A percentile compares a stretch with the other conserved stretches of the same genome.
These are phyloP conservation scores for Ciona savignyi DNA, from an alignment of 23 tunicate species.

Conservation along the genomic window DNA sequence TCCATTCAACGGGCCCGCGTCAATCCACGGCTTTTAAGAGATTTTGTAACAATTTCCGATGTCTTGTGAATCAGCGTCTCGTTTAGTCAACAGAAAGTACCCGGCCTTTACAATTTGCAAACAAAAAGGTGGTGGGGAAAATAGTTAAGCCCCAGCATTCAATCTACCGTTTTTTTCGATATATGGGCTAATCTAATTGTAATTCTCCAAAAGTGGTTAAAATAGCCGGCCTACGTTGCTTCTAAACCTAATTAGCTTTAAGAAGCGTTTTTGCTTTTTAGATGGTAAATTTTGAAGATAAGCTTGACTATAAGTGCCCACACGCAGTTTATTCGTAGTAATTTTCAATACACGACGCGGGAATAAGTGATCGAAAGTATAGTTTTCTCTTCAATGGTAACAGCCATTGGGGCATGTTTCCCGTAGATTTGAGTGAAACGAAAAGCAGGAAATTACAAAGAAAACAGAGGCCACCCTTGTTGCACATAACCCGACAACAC, in stretches of 20 bases:
- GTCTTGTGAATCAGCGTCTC: neutral
- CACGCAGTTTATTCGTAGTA: no score
- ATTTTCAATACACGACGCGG: no score
- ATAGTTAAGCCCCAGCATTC: neutral
- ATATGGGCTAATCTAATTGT: no score
- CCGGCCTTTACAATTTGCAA: neutral
- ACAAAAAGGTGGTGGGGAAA: neutral
- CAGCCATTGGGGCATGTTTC: neutral
- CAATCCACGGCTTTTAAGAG: neutral
- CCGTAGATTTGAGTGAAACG: neutral
- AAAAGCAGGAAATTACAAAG: conserved; percentile 1
- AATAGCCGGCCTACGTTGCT: no score
- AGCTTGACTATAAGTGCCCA: no score
- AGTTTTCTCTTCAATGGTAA: neutral
- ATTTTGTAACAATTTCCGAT: neutral
- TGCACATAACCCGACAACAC: no score
- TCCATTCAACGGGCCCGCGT: neutral
- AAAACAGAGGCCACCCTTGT: neutral
- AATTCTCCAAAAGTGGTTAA: no score
- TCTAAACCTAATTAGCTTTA: no score
- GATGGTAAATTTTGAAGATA: no score
- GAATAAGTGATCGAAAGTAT: neutral
- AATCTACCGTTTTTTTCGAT: neutral
- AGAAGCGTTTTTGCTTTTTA: no score
- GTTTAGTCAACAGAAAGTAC: neutral